Evolutionary conservation across 2,113 vertebrate species (phyloP).

Genomic region (Hippopotamus amphibius): DNA sequence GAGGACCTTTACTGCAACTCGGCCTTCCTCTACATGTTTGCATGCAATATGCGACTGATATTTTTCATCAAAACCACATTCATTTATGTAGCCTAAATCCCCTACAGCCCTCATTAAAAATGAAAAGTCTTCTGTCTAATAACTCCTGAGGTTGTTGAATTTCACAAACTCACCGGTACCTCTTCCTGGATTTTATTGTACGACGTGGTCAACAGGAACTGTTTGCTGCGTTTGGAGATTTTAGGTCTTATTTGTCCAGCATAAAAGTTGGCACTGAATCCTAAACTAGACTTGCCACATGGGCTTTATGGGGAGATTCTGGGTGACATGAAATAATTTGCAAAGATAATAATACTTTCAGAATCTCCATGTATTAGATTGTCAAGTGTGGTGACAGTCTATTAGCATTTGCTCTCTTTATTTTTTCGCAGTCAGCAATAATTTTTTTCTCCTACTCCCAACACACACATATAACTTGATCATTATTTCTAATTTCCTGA

Average conservation of each 20-base stretch:
- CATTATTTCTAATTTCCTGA: constrained; percentile 68
- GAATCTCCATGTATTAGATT: constrained; percentile 83
- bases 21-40: constrained; percentile 64
- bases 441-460: constrained; percentile 73
- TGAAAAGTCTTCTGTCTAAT: constrained; percentile 66
- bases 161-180: constrained; percentile 58
- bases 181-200: constrained; percentile 79
- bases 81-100: constrained; percentile 55
- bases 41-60: constrained; percentile 54
- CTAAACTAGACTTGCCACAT: constrained; percentile 79
- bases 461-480: constrained; percentile 58
- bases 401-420: constrained; percentile 79
- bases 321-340: constrained; percentile 80
- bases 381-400: constrained; percentile 80
- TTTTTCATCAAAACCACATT: constrained; percentile 77
- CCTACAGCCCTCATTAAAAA: constrained; percentile 79
- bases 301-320: constrained; percentile 74
- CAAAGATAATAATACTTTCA: constrained; percentile 83
- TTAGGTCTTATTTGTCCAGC: constrained; percentile 77
- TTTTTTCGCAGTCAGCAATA: constrained; percentile 61
- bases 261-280: constrained; percentile 81
- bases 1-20: constrained; percentile 53
- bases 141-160: constrained; percentile 66
- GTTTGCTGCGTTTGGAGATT: constrained; percentile 68
- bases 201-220: constrained; percentile 72